Evolutionary conservation across 2,797 vertebrate genomes (phyloP).

Genomic region (Champsocephalus esox): DNA sequence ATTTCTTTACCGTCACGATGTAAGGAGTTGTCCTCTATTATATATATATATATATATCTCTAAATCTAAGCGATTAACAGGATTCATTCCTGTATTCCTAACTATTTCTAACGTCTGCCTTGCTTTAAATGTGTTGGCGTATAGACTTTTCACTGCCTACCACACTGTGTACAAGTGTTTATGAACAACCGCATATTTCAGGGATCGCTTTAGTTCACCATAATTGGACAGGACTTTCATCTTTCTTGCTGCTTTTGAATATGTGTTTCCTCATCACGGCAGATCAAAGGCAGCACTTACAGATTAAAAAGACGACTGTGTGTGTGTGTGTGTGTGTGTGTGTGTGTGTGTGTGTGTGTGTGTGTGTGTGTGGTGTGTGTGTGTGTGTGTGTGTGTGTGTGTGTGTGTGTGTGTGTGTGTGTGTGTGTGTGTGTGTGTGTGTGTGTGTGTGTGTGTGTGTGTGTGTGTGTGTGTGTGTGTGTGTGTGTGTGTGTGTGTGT

Average conservation of each 20-base stretch:
- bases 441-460: slow-evolving; percentile 1
- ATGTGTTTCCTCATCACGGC: slow-evolving; percentile 62
- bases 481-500: slow-evolving; percentile 13
- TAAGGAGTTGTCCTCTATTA: not conserved
- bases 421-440: slow-evolving; percentile 14
- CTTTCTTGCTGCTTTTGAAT: slow-evolving; percentile 67
- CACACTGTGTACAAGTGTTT: slow-evolving; percentile 70
- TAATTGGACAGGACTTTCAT: slow-evolving; percentile 76
- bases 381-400: slow-evolving; percentile 15
- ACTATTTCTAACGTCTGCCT: slow-evolving; percentile 27
- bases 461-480: slow-evolving; percentile 1
- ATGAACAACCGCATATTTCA: slow-evolving; percentile 66
- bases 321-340: slow-evolving; percentile 1
- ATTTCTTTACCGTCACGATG: slow-evolving; percentile 10
- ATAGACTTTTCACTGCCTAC: slow-evolving; percentile 24
- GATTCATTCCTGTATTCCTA: slow-evolving; percentile 33
- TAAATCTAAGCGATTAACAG: slow-evolving; percentile 37
- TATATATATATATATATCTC: no score
- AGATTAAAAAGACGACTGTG: slow-evolving; percentile 63
- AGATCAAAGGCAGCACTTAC: slow-evolving; percentile 75
- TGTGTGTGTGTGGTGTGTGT: not conserved
- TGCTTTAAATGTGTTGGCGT: slow-evolving; percentile 24
- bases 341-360: slow-evolving; percentile 10
- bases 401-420: not conserved
- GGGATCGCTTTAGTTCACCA: slow-evolving; percentile 57